These are phyloP conservation scores for Drosophila novamexicana DNA, from an alignment of 1,140 invertebrate genomes.

Conservation along the genomic window DNA sequence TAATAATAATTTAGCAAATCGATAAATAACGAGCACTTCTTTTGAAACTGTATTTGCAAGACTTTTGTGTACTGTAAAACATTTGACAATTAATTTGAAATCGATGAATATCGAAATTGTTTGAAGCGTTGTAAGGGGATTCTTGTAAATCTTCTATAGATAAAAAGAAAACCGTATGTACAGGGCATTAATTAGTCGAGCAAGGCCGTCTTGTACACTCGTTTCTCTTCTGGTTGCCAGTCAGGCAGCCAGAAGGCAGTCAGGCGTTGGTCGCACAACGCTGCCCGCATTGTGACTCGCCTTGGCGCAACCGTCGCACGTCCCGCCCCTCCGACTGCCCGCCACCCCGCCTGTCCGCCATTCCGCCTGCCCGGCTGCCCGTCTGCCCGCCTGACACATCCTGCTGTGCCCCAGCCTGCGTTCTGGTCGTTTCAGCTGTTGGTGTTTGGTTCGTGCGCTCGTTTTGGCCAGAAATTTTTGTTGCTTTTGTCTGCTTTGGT, in stretches of 20 bases:
- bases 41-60: too few relatives aligned
- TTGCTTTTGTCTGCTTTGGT: slow-evolving; percentile 69
- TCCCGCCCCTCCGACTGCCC: slow-evolving; percentile 4
- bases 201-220: not conserved
- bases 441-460: slow-evolving; percentile 61
- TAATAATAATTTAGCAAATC: too few relatives aligned
- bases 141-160: too few relatives aligned
- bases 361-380: not conserved
- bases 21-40: too few relatives aligned
- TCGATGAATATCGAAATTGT: slow-evolving; percentile 7
- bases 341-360: not conserved
- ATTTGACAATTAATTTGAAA: not conserved
- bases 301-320: slow-evolving; percentile 3
- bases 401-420: too few relatives aligned
- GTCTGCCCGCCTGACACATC: too few relatives aligned
- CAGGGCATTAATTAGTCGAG: not conserved
- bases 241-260: slow-evolving; percentile 13
- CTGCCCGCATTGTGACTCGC: slow-evolving; percentile 70
- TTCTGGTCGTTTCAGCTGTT: slow-evolving; percentile 49
- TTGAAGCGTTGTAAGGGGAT: too few relatives aligned
- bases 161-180: not conserved
- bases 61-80: too few relatives aligned
- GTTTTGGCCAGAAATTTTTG: slow-evolving; percentile 44
- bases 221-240: slow-evolving; percentile 24
- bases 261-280: slow-evolving; percentile 37